Evolutionary conservation across 2,888 invertebrate species (phyloP).

Genomic region (Hemaris fuciformis): DNA sequence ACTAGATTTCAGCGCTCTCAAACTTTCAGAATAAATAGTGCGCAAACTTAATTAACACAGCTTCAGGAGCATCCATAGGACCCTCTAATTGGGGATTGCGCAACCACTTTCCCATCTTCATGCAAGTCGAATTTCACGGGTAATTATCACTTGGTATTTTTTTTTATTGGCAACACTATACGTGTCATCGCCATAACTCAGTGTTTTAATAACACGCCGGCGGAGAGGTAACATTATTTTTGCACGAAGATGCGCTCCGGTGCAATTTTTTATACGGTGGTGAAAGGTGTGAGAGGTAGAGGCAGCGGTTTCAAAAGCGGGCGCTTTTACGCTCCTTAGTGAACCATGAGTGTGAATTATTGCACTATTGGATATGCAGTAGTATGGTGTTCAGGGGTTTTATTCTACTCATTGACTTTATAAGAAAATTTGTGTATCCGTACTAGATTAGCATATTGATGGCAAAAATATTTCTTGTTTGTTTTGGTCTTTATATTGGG

Average conservation of each 20-base stretch:
- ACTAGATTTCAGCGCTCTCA: not conserved
- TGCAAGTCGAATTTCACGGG: conserved; percentile 57
- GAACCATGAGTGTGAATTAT: not conserved
- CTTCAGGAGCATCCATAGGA: not conserved
- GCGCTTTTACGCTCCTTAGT: not conserved
- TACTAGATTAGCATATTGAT: no score
- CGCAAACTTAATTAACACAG: not conserved
- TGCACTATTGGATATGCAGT: not conserved
- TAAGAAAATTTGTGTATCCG: no score
- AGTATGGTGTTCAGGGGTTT: not conserved
- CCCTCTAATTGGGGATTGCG: conserved; percentile 1
- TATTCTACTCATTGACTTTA: no score
- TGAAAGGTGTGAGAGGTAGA: conserved; percentile 29
- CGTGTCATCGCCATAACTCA: conserved; percentile 76
- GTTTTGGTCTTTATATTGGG: no score
- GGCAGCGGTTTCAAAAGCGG: conserved; percentile 13
- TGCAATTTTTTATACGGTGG: conserved; percentile 37
- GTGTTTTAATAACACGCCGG: conserved; percentile 69
- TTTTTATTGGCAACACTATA: conserved; percentile 54
- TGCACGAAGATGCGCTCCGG: conserved; percentile 62
- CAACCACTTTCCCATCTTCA: conserved; percentile 7
- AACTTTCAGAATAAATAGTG: not conserved
- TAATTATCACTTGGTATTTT: conserved; percentile 71
- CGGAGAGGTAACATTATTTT: conserved; percentile 46
- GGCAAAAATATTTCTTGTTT: no score